These are phyloP conservation scores for Prenolepis imparis DNA, from an alignment of 2,888 invertebrate genomes.

Conservation along the genomic window DNA sequence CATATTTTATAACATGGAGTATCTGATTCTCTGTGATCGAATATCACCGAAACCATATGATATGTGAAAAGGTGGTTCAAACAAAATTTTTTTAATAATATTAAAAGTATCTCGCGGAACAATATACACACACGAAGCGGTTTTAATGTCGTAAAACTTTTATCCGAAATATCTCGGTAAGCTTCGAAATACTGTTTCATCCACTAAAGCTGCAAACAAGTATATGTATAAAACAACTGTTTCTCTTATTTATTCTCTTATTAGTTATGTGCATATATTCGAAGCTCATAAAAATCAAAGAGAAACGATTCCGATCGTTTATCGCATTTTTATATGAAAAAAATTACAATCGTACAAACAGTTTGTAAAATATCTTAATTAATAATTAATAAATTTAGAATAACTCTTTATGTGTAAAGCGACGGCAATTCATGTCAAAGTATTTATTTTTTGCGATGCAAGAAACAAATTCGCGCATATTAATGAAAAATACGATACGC, in stretches of 20 bases:
- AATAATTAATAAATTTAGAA: neutral
- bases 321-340: neutral
- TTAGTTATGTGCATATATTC: neutral
- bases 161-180: conserved; percentile 24
- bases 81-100: conserved; percentile 28
- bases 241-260: neutral
- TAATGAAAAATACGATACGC: conserved; percentile 63
- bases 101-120: neutral
- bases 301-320: neutral
- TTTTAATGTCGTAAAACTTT: conserved; percentile 25
- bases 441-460: neutral
- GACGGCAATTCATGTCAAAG: neutral
- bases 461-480: conserved; percentile 1
- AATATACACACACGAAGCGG: neutral
- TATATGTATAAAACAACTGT: conserved; percentile 9
- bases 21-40: neutral
- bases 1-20: neutral
- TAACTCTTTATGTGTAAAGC: neutral
- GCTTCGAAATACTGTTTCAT: neutral
- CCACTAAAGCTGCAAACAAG: conserved; percentile 19
- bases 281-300: neutral
- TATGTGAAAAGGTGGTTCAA: neutral
- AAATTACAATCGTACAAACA: neutral
- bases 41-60: neutral
- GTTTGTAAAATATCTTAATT: neutral